Base-by-base conservation (phyloP, 2,113 vertebrate genomes). In the Osmerus eperlanus region DNA sequence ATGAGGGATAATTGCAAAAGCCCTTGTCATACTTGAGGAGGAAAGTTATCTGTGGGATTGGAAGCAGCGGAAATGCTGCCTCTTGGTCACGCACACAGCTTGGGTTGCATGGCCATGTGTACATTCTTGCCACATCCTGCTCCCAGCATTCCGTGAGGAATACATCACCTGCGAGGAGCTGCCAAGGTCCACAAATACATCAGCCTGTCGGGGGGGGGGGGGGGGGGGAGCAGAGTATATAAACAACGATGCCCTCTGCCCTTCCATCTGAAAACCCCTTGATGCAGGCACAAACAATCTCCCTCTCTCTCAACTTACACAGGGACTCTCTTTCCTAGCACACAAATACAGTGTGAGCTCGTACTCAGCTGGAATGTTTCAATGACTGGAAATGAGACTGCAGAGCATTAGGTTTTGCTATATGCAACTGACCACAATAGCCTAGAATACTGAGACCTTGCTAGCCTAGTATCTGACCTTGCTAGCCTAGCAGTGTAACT, bases 151-250 rank as follows among this genome's bases (percentile, higher is more conserved):
- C 83, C 85, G 81, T 63, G 61, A 62, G 58, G 75, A 81, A 85
- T 73, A 81, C 62, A 85, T 89, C 84, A 89, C 86, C 79, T 81
- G 78, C 63, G 69, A 60, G 41, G 65, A 56, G 63, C 77, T 79
- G 85, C 87, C 87, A 85, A 89, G 81, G 75, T 84, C 81, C 36
- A 85, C 66, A 79, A 76, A 88, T 87, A 75, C 76, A 90, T 90
- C 85, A 85, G 71, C 64, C 77, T 79, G 83, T 85, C 73, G 72
- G 72, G 76, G 69, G 68, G 23, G 23, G 21, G 21, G 21, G 21
- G 21, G 21, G 21, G 21, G 21, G 1, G 72, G 51, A 67, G 53
- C 66, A 73, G 8, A 41, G 75, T 69, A 78, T 84, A 81, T 71
- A 76, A 84, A 80, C 55, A 55, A 68, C 66, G 73, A 75, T 75